Evolutionary conservation across 2,888 invertebrate species (phyloP).

Genomic region (Dicranocentrus wangi): DNA sequence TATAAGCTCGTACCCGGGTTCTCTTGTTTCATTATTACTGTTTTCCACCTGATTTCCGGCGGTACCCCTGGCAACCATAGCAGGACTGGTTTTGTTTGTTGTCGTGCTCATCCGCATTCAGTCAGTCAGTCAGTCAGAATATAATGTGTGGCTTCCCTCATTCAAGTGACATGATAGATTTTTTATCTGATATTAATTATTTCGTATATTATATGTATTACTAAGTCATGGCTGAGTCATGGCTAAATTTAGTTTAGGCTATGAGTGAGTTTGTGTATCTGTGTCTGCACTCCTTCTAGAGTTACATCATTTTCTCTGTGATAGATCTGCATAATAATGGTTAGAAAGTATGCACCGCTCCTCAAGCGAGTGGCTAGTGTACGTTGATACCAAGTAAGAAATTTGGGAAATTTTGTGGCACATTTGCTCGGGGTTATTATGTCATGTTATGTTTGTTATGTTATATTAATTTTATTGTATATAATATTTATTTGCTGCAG

Average conservation of each 20-base stretch:
- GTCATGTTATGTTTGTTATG: neutral
- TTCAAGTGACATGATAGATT: too few species aligned
- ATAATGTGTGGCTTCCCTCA: too few species aligned
- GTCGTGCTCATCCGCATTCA: too few species aligned
- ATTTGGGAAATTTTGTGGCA: neutral
- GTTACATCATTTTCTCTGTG: too few species aligned
- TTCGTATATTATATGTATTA: too few species aligned
- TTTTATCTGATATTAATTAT: too few species aligned
- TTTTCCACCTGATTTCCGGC: conserved; percentile 5
- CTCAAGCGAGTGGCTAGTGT: conserved; percentile 69
- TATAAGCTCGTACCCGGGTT: neutral
- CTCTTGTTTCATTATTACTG: conserved; percentile 1
- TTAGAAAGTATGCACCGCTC: conserved; percentile 64
- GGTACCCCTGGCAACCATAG: conserved; percentile 33
- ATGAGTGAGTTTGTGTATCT: too few species aligned
- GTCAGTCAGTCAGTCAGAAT: too few species aligned
- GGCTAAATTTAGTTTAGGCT: too few species aligned
- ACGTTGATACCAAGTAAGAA: conserved; percentile 71
- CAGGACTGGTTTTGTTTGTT: too few species aligned
- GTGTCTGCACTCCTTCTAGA: too few species aligned
- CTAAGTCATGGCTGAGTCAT: too few species aligned
- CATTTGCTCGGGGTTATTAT: neutral
- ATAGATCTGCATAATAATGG: conserved; percentile 2
- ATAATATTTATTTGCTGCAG: conserved; percentile 66
- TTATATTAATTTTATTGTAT: conserved; percentile 18